Evolutionary conservation across 2,113 vertebrate genomes (phyloP).

Genomic region (Indicator maculatus): DNA sequence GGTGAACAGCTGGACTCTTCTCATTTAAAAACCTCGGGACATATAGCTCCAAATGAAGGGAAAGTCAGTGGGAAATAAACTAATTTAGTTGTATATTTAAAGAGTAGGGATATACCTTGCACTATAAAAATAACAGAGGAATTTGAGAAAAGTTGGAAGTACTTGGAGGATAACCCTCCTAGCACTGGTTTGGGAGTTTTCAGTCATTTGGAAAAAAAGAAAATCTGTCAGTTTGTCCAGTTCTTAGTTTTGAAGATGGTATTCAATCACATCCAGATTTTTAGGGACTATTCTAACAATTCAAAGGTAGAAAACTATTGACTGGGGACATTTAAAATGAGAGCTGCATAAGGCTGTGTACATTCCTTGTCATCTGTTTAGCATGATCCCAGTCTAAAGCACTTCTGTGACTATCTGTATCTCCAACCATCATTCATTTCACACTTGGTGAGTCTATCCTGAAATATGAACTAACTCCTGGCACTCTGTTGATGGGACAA

Average conservation of each 20-base stretch:
- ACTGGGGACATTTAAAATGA: not conserved
- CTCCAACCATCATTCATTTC: not conserved
- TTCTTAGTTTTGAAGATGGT: not conserved
- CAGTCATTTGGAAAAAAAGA: not conserved
- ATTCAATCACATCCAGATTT: not conserved
- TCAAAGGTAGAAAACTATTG: not conserved
- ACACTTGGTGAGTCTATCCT: not conserved
- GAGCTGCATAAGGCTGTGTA: not conserved
- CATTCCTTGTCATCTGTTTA: not conserved
- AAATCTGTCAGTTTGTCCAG: not conserved
- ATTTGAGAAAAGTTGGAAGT: not conserved
- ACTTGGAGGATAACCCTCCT: not conserved
- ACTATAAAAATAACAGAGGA: accelerated
- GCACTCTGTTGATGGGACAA: not conserved
- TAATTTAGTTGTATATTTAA: not conserved
- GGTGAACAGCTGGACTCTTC: not conserved
- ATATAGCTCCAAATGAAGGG: not conserved
- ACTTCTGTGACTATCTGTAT: not conserved
- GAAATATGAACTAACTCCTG: not conserved
- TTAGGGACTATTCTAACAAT: not conserved
- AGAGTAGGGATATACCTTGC: not conserved
- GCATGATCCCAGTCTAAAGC: not conserved
- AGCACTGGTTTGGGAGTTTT: not conserved
- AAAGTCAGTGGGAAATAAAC: not conserved
- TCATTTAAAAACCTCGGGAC: not conserved